A percentile compares a stretch with the other conserved stretches of the same genome.
phyloP scores from a whole-genome alignment of 2,797 vertebrate species.

The Brotula barbata region DNA sequence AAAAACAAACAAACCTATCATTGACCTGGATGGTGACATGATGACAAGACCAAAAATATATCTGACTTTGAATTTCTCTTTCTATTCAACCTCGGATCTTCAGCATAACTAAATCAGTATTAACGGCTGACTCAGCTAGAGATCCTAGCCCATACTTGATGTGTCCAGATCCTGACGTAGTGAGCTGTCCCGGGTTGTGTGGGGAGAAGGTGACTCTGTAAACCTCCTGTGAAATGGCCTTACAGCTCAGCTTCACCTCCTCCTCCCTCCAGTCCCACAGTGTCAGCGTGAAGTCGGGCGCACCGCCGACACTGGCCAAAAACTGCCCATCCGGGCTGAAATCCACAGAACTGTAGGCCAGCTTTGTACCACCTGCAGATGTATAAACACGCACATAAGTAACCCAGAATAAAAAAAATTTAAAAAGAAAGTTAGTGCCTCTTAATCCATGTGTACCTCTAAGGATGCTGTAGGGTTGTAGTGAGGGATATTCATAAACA shows the following conservation, averaged over 20 bases:
- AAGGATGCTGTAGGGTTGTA: constrained; percentile 85
- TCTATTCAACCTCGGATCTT: no score
- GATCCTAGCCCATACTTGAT: constrained; percentile 82
- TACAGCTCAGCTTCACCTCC: constrained; percentile 83
- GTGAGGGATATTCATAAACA: constrained; percentile 87
- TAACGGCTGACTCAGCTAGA: no score
- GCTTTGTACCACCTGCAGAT: constrained; percentile 83
- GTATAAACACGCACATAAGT: neutral
- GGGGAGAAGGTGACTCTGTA: constrained; percentile 89
- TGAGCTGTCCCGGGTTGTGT: constrained; percentile 85
- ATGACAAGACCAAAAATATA: no score
- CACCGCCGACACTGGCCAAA: constrained; percentile 86
- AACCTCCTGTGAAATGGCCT: constrained; percentile 90
- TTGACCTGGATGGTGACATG: no score
- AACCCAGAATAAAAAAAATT: no score
- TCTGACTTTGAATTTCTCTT: no score
- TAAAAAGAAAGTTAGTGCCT: neutral
- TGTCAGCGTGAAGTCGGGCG: constrained; percentile 88
- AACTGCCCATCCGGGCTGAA: constrained; percentile 85
- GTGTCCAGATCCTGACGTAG: constrained; percentile 87
- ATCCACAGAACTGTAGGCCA: constrained; percentile 82
- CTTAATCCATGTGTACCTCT: constrained; percentile 57
- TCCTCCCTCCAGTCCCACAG: constrained; percentile 94
- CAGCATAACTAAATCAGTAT: no score
- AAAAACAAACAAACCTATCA: no score